These are phyloP conservation scores for Cotesia glomerata DNA, from an alignment of 1,140 invertebrate genomes.

Conservation along the genomic window DNA sequence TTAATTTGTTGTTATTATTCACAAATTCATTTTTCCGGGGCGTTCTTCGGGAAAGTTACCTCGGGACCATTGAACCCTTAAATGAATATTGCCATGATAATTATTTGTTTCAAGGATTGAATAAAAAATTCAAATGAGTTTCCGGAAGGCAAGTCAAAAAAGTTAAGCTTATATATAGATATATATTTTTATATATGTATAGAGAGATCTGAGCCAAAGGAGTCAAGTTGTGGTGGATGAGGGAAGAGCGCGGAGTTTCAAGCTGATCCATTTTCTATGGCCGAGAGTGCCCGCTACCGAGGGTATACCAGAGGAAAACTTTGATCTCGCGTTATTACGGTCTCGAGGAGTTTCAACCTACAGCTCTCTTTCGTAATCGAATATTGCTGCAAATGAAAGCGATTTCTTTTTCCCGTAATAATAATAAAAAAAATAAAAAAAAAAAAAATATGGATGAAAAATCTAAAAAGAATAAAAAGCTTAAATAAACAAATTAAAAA, in stretches of 20 bases:
- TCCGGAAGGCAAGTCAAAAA: slow-evolving; percentile 18
- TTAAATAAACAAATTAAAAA: background rate
- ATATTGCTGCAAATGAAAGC: slow-evolving; percentile 37
- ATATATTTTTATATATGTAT: slow-evolving; percentile 11
- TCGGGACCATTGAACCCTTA: slow-evolving; percentile 4
- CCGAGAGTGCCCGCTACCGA: background rate
- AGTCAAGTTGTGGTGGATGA: slow-evolving; percentile 19
- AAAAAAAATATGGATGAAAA: background rate
- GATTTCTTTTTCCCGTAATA: slow-evolving; percentile 5
- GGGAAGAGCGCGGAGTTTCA: slow-evolving; percentile 34
- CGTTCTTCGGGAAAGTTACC: background rate
- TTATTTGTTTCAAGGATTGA: slow-evolving; percentile 59
- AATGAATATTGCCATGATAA: slow-evolving; percentile 53
- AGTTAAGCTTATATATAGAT: slow-evolving; percentile 12
- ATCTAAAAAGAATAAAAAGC: no score
- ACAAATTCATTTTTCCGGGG: no score
- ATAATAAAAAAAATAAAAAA: background rate
- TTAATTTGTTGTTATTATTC: background rate
- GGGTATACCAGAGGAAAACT: slow-evolving; percentile 42
- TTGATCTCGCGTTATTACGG: slow-evolving; percentile 61
- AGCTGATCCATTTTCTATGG: slow-evolving; percentile 24
- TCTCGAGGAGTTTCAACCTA: slow-evolving; percentile 41
- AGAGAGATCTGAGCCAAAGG: background rate
- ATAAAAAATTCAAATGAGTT: slow-evolving; percentile 60
- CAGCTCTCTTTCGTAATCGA: slow-evolving; percentile 34